Base-by-base conservation (phyloP, 2,797 vertebrate species). In the Tinamus major region DNA sequence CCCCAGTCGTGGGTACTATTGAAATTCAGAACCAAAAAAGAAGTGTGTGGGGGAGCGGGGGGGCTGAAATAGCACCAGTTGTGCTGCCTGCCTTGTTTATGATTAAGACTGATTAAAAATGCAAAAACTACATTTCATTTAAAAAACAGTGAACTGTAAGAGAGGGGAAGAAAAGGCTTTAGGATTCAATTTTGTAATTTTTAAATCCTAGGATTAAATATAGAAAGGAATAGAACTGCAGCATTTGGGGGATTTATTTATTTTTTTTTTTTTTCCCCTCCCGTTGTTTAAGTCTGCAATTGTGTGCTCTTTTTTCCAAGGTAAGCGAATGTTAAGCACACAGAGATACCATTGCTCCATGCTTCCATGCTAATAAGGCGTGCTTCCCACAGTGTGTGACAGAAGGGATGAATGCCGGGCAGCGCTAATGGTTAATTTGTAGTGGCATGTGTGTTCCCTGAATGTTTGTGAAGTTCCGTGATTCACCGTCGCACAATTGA, bases 331-430 rank as follows among this genome's bases (percentile, higher is more conserved):
- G 92, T 95, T 96, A 97, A 97, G 93, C 90, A 86, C 48, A 35
- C 94, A 65, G 96, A 92, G 95, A 96, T 80, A 82, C 94, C 93
- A 71, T 86, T 97, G 95, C 97, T 97, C 85, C 26, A 2, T 94
- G 89, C 93, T 95, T 95, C 95, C 71, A 96, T 97, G 96, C 97
- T 98, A 98, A 98, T 97, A 97, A 98, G 97, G 96, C 95, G 14
- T 96, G 96, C 96, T 98, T 98, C 97, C 97, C 98, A 98, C 97
- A 97, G 97, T 95, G 97, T 96, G 96, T 98, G 98, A 98, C 97
- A 98, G 96, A 96, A 95, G 95, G 96, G 94, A 97, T 97, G 97
- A 98, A 97, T 98, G 94, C 97, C 88, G 92, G 92, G 96, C 91
- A 96, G 87, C 29, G 87, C 96, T 97, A 97, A 98, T 97, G 97